These are phyloP conservation scores for Etheostoma spectabile DNA, from an alignment of 2,113 vertebrate genomes.

Conservation along the genomic window DNA sequence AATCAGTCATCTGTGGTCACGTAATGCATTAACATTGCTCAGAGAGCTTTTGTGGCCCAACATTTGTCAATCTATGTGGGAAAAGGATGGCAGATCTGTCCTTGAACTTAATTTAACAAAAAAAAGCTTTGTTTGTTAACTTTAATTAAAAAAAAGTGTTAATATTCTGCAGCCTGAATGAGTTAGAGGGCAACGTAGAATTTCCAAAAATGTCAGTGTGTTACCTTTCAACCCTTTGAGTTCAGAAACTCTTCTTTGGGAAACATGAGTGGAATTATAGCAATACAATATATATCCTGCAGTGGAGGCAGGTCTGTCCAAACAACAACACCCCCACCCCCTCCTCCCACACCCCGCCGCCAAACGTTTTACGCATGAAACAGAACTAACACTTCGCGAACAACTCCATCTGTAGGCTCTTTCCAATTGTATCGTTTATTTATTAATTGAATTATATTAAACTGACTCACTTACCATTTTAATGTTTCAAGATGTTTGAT, in stretches of 20 bases:
- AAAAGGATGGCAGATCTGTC: constrained; percentile 16
- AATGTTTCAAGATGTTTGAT: too few relatives aligned
- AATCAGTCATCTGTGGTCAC: constrained; percentile 64
- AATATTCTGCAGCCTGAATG: neutral
- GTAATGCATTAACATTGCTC: constrained; percentile 53
- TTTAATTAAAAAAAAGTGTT: constrained; percentile 20
- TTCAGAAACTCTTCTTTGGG: neutral
- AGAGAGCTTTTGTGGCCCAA: constrained; percentile 48
- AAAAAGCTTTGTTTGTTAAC: neutral
- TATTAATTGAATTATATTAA: too few relatives aligned
- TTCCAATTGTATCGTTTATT: too few relatives aligned
- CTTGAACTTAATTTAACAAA: neutral
- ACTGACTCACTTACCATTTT: too few relatives aligned
- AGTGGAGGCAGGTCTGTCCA: too few relatives aligned
- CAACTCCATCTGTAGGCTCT: too few relatives aligned
- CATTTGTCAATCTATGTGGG: constrained; percentile 28
- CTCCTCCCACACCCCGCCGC: too few relatives aligned
- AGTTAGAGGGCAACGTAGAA: neutral
- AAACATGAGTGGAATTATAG: neutral
- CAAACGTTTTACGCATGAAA: too few relatives aligned
- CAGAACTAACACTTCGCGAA: too few relatives aligned
- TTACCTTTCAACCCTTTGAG: constrained; percentile 11
- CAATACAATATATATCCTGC: too few relatives aligned
- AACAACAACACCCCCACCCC: too few relatives aligned
- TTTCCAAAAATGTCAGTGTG: constrained; percentile 25